Evolutionary conservation across 2,113 vertebrate species (phyloP).

Genomic region (Oceanites oceanicus): DNA sequence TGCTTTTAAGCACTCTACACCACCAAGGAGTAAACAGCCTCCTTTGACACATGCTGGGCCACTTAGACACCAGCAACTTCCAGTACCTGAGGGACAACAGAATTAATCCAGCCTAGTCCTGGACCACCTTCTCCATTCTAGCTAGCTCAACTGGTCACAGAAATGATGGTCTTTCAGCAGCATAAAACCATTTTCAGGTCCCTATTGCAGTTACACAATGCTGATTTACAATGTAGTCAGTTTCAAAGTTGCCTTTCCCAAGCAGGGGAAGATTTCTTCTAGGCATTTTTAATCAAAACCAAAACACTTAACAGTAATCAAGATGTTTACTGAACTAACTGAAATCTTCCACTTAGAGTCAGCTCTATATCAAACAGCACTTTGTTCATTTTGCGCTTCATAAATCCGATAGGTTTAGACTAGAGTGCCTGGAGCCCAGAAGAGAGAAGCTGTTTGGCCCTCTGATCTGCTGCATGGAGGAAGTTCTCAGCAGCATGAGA

Average conservation of each 20-base stretch:
- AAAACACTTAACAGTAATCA: not conserved
- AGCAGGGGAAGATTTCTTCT: not conserved
- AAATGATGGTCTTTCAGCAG: not conserved
- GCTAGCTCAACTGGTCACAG: not conserved
- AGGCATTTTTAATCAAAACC: not conserved
- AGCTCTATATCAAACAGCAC: not conserved
- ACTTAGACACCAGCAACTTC: not conserved
- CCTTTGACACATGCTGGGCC: not conserved
- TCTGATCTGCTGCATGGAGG: not conserved
- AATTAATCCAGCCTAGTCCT: not conserved
- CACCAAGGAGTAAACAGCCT: not conserved
- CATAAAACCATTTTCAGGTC: not conserved
- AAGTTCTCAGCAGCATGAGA: not conserved
- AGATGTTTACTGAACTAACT: not conserved
- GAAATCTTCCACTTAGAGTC: not conserved
- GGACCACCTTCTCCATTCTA: not conserved
- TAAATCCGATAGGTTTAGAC: fast-evolving
- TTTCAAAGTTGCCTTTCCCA: not conserved
- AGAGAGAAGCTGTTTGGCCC: not conserved
- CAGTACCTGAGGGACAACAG: not conserved
- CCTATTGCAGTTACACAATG: fast-evolving
- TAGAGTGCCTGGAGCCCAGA: not conserved
- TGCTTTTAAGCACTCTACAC: not conserved
- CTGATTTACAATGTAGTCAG: fast-evolving
- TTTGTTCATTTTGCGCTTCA: not conserved